Evolutionary conservation across 2,113 vertebrate species (phyloP).

Genomic region (Ifrita kowaldi): DNA sequence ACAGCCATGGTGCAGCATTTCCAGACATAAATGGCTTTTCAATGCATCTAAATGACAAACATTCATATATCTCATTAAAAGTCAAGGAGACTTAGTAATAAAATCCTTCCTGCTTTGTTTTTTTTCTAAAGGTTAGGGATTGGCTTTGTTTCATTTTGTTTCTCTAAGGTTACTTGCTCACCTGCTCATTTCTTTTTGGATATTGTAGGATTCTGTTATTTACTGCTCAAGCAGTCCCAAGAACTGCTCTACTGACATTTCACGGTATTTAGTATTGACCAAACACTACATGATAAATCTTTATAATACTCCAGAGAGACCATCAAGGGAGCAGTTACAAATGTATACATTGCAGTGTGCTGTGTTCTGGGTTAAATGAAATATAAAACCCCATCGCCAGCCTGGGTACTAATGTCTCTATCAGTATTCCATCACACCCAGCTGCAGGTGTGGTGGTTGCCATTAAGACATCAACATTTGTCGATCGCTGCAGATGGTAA

Average conservation of each 20-base stretch:
- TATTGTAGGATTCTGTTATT: conserved; percentile 49
- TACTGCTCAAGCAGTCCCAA: conserved; percentile 55
- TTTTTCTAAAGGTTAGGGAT: neutral
- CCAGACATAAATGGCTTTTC: neutral
- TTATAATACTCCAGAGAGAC: conserved; percentile 60
- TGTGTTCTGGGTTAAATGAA: conserved; percentile 60
- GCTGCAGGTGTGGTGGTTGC: conserved; percentile 11
- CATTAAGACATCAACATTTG: conserved; percentile 25
- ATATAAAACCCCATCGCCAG: conserved; percentile 24
- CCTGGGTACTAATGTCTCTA: conserved; percentile 33
- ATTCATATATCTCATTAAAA: neutral
- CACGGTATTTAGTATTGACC: conserved; percentile 67
- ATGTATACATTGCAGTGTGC: conserved; percentile 53
- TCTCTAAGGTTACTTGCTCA: conserved; percentile 14
- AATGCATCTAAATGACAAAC: neutral
- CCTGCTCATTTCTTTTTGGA: conserved; percentile 27
- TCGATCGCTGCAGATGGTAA: neutral
- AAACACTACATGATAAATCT: conserved; percentile 65
- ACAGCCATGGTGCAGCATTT: neutral
- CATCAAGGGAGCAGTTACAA: conserved; percentile 61
- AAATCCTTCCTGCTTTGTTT: neutral
- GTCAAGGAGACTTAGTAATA: neutral
- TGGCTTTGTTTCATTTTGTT: neutral
- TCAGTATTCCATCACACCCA: conserved; percentile 29
- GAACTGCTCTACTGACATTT: conserved; percentile 63